Percentiles rank a stretch among this genome's conserved stretches.
phyloP scores from a whole-genome alignment of 2,113 vertebrate genomes.

The Brachyhypopomus occidentalis region DNA sequence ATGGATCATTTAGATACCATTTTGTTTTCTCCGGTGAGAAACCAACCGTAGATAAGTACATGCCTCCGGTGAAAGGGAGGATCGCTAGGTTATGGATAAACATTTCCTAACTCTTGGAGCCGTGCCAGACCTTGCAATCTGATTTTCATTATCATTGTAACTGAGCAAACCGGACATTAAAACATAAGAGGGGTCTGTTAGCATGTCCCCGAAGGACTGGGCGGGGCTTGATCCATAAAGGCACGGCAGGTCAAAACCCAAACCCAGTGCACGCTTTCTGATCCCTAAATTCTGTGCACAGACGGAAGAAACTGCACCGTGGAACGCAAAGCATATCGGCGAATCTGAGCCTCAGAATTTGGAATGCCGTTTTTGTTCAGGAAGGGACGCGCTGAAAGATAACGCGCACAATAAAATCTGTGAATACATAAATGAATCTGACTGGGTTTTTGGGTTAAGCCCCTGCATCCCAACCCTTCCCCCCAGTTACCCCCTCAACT shows the following conservation, averaged over 20 bases:
- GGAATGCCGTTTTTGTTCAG: background rate
- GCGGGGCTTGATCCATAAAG: background rate
- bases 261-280: no score
- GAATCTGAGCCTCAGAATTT: background rate
- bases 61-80: conserved; percentile 16
- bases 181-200: background rate
- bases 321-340: background rate
- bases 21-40: background rate
- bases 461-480: background rate
- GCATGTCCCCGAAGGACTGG: background rate
- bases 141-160: background rate
- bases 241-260: no score
- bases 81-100: background rate
- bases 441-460: conserved; percentile 16
- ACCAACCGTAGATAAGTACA: conserved; percentile 8
- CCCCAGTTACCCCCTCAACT: no score
- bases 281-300: background rate
- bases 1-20: background rate
- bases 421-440: conserved; percentile 21
- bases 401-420: conserved; percentile 14
- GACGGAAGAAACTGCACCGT: background rate
- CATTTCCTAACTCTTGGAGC: background rate
- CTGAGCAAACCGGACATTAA: conserved; percentile 2
- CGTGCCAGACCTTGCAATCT: background rate
- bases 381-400: background rate